These are phyloP conservation scores for Ascidia mentula DNA, from an alignment of 23 tunicate genomes.

Conservation along the genomic window DNA sequence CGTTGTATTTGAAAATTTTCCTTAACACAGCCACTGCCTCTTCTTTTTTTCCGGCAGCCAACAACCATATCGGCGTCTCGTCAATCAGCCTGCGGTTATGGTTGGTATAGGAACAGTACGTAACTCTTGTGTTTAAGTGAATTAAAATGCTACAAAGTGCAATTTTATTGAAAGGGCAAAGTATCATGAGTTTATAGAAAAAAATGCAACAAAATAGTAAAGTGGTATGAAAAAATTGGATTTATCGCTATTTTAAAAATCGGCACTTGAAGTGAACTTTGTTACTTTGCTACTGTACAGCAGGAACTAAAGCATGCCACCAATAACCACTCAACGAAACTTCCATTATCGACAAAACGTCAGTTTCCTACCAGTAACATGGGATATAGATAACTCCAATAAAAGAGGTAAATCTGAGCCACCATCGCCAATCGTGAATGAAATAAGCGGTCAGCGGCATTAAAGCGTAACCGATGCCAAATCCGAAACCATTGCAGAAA, in stretches of 20 bases:
- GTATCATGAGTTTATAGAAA: not conserved
- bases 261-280: no score
- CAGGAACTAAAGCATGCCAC: no score
- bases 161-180: not conserved
- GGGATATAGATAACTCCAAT: not conserved
- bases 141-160: no score
- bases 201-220: no score
- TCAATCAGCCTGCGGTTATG: not conserved
- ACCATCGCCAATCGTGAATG: constrained; percentile 2
- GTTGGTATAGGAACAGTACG: no score
- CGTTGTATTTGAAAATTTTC: not conserved
- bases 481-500: not conserved
- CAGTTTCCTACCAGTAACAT: not conserved
- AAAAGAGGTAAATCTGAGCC: not conserved
- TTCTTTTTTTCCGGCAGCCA: not conserved
- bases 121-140: not conserved
- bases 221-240: no score
- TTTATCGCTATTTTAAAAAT: no score
- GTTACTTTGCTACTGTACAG: no score
- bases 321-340: no score
- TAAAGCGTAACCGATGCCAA: not conserved
- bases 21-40: not conserved
- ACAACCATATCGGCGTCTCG: not conserved
- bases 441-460: not conserved
- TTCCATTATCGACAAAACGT: no score